Evolutionary conservation across 35 echinoderm and acorn worm genomes (phyloP), one percentile per base, ranked within the genome.

Genomic region (Hemicentrotus pulcherrimus): DNA sequence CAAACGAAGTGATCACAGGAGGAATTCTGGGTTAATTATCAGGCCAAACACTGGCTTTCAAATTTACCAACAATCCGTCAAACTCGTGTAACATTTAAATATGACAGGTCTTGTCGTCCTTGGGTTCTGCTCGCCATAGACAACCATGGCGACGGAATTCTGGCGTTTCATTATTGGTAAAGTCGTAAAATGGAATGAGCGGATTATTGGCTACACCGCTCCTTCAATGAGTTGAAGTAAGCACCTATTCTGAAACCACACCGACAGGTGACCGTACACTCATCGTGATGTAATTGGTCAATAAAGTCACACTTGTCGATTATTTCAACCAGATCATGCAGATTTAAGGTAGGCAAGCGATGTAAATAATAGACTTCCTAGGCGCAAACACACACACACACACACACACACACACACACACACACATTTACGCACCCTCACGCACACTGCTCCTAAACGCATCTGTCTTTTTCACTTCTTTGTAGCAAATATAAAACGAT

Each of bases 261-360:
- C 15, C 32, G 46, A 90, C 88, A 90, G 88, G 88, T 90, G 88
- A 33, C 88, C 32, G 33, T 90, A 90, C 88, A 90, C 32, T 90
- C 88, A 90, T 47, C 88, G 88, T 90, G 88, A 90, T 90, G 88
- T 47, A 90, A 90, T 47, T 78, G 65, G 65, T 78, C 65, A 78
- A 78, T 78, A 78, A 78, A 78, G 65, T 78, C 19, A 78, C 65
- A 78, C 65, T 78, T 78, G 65, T n/a, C 65, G 65, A 78, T 78
- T 78, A 78, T 78, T 78, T 78, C 65, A 78, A 78, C 65, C 65
- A 78, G 65, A 5, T 78, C 22, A 22, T 78, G 65, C 22, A 78
- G 65, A 78, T n/a, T 78, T 22, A n/a, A 78, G 28, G 65, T 78
- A 78, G 65, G 65, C 65, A 78, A 78, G 6, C 22, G 65, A 22